Conservation (phyloP, 1,140 invertebrate genomes). For the Venustaconcha ellipsiformis region DNA sequence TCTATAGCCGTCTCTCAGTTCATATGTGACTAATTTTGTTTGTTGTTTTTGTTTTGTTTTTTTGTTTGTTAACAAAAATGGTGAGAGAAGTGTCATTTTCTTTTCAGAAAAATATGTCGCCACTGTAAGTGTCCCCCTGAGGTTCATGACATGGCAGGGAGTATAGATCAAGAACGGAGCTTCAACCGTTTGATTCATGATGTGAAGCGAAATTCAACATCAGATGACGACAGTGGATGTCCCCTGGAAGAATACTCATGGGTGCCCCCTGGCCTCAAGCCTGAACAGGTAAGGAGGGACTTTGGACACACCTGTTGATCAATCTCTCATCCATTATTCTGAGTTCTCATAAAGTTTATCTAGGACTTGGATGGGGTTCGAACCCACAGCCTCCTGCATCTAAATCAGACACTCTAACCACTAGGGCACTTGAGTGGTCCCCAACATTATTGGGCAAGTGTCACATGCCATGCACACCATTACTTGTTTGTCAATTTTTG, state of each 20-base stretch:
- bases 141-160: conserved; percentile 74
- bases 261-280: conserved; percentile 94
- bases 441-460: too few species aligned
- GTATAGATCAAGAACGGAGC: conserved; percentile 51
- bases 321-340: background rate
- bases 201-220: conserved; percentile 84
- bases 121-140: conserved; percentile 80
- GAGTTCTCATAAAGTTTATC: background rate
- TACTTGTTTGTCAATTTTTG: too few species aligned
- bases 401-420: too few species aligned
- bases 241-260: conserved; percentile 98
- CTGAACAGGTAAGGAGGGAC: conserved; percentile 85
- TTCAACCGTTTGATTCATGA: conserved; percentile 59
- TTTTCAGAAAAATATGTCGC: conserved; percentile 78
- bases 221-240: conserved; percentile 96
- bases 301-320: background rate
- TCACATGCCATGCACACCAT: too few species aligned
- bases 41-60: too few species aligned
- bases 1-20: too few species aligned
- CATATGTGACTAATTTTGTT: too few species aligned
- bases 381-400: too few species aligned
- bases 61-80: too few species aligned
- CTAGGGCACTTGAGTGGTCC: too few species aligned
- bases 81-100: conserved; percentile 14
- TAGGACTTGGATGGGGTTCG: background rate